These are phyloP conservation scores for Thalassarche chlororhynchos DNA, from an alignment of 2,113 vertebrate genomes.

Conservation along the genomic window DNA sequence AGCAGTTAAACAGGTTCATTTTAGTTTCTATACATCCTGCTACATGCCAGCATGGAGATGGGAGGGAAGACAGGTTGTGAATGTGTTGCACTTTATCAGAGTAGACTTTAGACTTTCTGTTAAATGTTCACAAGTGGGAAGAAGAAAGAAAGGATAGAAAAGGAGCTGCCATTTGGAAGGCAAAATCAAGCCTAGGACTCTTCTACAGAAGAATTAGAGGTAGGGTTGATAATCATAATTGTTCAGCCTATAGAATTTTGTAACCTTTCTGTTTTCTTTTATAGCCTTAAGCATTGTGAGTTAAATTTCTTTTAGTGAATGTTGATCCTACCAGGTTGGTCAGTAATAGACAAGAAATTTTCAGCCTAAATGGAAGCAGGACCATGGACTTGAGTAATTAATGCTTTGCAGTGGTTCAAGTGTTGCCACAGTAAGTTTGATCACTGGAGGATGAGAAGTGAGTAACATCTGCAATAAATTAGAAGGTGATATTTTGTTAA, in stretches of 20 bases:
- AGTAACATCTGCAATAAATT: not conserved
- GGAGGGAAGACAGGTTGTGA: not conserved
- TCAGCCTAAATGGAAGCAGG: not conserved
- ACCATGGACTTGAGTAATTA: not conserved
- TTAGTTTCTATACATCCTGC: not conserved
- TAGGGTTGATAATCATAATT: not conserved
- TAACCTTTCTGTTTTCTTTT: not conserved
- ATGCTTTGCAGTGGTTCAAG: not conserved
- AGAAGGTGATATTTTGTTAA: not conserved
- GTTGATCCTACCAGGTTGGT: not conserved
- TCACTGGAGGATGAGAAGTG: not conserved
- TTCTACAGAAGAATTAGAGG: constrained; percentile 11
- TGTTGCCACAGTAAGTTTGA: not conserved
- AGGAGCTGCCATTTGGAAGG: not conserved
- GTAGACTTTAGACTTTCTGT: constrained; percentile 52
- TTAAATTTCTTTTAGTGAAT: not conserved
- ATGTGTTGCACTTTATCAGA: not conserved
- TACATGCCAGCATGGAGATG: not conserved
- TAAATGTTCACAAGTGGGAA: not conserved
- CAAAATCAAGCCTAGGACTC: not conserved
- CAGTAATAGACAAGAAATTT: not conserved
- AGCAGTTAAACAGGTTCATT: constrained; percentile 35
- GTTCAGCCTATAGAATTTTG: not conserved
- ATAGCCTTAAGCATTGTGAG: not conserved
- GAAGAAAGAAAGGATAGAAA: not conserved